Evolutionary conservation across 2,113 vertebrate genomes (phyloP), one percentile per base, ranked within the genome.

Genomic region (Gavia stellata): DNA sequence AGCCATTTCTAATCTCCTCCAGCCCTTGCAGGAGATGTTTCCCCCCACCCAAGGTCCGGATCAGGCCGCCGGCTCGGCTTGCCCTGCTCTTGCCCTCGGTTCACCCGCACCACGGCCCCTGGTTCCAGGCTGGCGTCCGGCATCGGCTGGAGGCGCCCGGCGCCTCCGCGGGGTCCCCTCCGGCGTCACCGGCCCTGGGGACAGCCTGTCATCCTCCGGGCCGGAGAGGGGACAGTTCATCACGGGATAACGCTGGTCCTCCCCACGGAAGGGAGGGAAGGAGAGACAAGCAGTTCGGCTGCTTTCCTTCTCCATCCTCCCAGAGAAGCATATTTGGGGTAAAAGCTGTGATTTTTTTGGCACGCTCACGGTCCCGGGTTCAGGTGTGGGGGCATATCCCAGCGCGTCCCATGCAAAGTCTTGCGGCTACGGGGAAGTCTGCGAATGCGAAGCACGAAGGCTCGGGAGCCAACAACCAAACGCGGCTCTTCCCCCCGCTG

Each of bases 351-450:
- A 25, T 59, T 77, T 45, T 18, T 19, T n/a, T 40, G 11, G 26
- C 4, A 5, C 0, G 2, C 47, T 68, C 7, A 6, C 3, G 2
- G 59, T 6, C 6, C 36, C 1, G 1, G 36, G 10, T 6, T 81
- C 68, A 36, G 47, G 15, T n/a, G 26, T 1, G 15, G 47, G 68
- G 79, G 3, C 5, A 0, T 47, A 77, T 73, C 75, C 83, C n/a
- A 6, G 20, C 2, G 2, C 3, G 4, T 33, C 75, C 73, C 66
- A 6, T 3, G 15, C 74, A 13, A 53, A 33, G 6, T 45, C 83
- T 19, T 3, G 36, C 0, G 28, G 80, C 61, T 42, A 2, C 0
- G 8, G 56, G 52, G 10, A 49, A 33, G 58, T 55, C 52, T 14
- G 49, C 2, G 68, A 77, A 63, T 19, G 63, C 3, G 0, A 71